Evolutionary conservation across 2,797 vertebrate species (phyloP).

Genomic region (Falco naumanni): DNA sequence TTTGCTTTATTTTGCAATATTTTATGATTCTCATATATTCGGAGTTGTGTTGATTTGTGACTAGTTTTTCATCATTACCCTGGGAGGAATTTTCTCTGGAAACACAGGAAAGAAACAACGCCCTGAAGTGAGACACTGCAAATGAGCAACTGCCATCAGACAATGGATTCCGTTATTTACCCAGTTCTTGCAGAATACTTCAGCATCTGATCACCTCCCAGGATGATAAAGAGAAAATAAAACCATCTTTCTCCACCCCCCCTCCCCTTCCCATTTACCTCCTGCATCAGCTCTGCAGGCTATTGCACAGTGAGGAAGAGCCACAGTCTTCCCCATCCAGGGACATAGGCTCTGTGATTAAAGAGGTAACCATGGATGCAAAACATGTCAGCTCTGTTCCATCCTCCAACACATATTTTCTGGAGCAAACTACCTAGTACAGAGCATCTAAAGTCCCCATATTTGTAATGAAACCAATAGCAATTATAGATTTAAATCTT

Average conservation of each 20-base stretch:
- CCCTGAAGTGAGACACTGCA: conserved; percentile 27
- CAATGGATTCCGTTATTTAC: not conserved
- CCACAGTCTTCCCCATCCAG: not conserved
- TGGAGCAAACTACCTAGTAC: not conserved
- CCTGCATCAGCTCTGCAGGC: not conserved
- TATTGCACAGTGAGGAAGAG: not conserved
- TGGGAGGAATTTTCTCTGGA: conserved; percentile 34
- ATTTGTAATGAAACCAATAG: not conserved
- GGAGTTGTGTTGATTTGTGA: conserved; percentile 53
- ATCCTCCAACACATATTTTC: not conserved
- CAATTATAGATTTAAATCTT: conserved; percentile 14
- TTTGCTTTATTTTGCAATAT: conserved; percentile 55
- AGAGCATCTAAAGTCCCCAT: not conserved
- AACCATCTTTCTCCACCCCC: not conserved
- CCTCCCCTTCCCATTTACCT: not conserved
- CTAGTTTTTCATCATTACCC: conserved; percentile 32
- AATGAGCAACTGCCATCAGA: conserved; percentile 7
- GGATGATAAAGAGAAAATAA: not conserved
- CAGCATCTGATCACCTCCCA: not conserved
- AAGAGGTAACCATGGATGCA: not conserved
- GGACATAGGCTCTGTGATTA: not conserved
- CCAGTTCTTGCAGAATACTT: not conserved
- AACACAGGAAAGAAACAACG: not conserved
- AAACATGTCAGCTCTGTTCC: not conserved
- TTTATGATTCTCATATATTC: conserved; percentile 46